Evolutionary conservation across 2,113 vertebrate species (phyloP), one percentile per base, ranked within the genome.

Genomic region (Nyctibius bracteatus): DNA sequence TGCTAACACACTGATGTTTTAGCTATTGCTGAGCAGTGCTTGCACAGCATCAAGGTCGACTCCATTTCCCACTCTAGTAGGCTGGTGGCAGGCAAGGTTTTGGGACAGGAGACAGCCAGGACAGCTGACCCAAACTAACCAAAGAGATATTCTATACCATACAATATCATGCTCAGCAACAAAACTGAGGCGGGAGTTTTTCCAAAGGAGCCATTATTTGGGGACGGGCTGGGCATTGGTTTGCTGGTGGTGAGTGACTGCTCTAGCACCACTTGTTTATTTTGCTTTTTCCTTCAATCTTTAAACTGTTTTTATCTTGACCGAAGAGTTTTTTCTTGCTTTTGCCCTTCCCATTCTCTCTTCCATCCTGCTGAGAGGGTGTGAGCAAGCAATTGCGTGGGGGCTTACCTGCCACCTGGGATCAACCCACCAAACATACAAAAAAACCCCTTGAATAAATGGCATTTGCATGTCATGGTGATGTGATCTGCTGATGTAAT

Each of bases 41-140:
- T 62, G 18, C 6, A 41, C 0, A 9, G 23, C 22, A 41, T 37
- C 17, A 51, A 77, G 7, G 20, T n/a, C 1, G 0, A 19, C 18
- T 81, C 9, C 3, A 0, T 43, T 78, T 73, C 51, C 30, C 23
- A 55, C 28, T 28, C 20, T 4, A n/a, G 28, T 1, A 81, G 31
- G 14, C 19, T 35, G 9, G 14, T 49, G 8, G 6, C 19, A n/a
- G 30, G 30, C 23, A 78, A 73, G 44, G 63, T 37, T 55, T 54
- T 84, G 63, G 33, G 39, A 61, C 11, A 43, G 27, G 10, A 51
- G 21, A 39, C 8, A 84, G 33, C 8, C 16, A 62, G 24, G 44
- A 74, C 16, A 43, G 5, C 17, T 65, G 59, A 47, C 8, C 4
- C 24, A 61, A 81, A 81, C 28, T 14, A 61, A 49, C 9, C 14